phyloP scores from a whole-genome alignment of 2,113 vertebrate genomes.

The Chaetorhynchus papuensis region DNA sequence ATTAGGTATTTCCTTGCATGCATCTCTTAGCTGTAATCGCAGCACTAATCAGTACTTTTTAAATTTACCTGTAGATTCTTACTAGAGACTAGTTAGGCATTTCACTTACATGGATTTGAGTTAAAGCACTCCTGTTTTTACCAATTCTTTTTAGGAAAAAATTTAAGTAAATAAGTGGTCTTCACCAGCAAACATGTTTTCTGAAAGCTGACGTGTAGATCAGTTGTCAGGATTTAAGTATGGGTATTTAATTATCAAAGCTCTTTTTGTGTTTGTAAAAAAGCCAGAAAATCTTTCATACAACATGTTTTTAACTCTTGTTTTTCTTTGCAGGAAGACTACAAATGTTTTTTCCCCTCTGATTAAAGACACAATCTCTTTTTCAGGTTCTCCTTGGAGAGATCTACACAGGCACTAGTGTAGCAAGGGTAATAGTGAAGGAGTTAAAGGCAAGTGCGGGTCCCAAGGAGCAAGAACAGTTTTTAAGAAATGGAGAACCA shows the following conservation, averaged over 20 bases:
- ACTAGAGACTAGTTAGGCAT: not conserved
- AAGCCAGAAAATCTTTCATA: not conserved
- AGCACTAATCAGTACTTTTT: not conserved
- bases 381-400: constrained; percentile 92
- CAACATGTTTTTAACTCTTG: not conserved
- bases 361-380: constrained; percentile 19
- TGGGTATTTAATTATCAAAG: not conserved
- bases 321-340: constrained; percentile 32
- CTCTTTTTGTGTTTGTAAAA: not conserved
- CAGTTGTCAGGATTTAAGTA: not conserved
- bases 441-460: constrained; percentile 90
- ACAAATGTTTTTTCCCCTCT: constrained; percentile 37
- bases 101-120: not conserved
- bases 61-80: not conserved
- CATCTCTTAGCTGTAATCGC: not conserved
- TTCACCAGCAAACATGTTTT: not conserved
- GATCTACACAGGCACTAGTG: constrained; percentile 87
- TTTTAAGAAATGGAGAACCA: constrained; percentile 91
- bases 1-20: not conserved
- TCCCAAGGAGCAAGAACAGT: constrained; percentile 89
- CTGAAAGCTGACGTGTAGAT: not conserved
- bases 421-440: constrained; percentile 87
- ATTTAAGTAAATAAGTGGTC: not conserved
- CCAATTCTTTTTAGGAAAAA: not conserved
- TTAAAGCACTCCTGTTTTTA: not conserved